Evolutionary conservation across 2,797 vertebrate species (phyloP).

Genomic region (Denticeps clupeoides): DNA sequence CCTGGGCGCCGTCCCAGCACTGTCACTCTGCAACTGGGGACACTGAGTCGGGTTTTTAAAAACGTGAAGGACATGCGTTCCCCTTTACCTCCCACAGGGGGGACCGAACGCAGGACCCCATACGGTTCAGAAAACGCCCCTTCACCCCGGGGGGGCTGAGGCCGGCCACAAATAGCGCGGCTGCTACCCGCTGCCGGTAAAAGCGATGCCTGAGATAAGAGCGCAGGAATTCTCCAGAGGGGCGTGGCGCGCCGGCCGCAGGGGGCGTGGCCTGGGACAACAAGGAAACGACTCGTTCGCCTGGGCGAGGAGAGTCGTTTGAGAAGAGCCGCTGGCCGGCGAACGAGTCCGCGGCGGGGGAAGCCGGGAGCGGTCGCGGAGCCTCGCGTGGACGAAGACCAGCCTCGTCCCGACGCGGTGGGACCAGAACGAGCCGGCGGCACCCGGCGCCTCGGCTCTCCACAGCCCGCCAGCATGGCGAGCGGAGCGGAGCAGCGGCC

Average conservation of each 20-base stretch:
- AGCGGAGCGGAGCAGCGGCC: slow-evolving; percentile 54
- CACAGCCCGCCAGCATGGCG: slow-evolving; percentile 36
- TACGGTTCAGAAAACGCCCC: too few species aligned
- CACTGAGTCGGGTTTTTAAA: too few species aligned
- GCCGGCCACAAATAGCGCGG: slow-evolving; percentile 30
- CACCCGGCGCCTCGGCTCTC: slow-evolving; percentile 19
- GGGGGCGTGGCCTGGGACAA: neutral
- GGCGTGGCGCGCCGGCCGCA: slow-evolving; percentile 10
- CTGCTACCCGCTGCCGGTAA: slow-evolving; percentile 35
- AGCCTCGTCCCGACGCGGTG: too few species aligned
- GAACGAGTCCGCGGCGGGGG: neutral
- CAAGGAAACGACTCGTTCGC: neutral
- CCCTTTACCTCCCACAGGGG: too few species aligned
- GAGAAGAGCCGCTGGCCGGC: neutral
- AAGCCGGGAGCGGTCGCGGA: neutral
- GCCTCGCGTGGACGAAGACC: neutral
- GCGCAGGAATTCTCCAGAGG: slow-evolving; percentile 44
- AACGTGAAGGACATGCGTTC: too few species aligned
- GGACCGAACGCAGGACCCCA: too few species aligned
- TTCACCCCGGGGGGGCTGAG: too few species aligned
- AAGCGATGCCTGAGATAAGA: slow-evolving; percentile 56
- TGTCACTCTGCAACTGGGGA: too few species aligned
- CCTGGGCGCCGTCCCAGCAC: too few species aligned
- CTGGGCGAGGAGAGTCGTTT: neutral
- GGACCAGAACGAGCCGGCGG: too few species aligned